Evolutionary conservation across 2,888 invertebrate genomes (phyloP).

Genomic region (Bombylius discolor): DNA sequence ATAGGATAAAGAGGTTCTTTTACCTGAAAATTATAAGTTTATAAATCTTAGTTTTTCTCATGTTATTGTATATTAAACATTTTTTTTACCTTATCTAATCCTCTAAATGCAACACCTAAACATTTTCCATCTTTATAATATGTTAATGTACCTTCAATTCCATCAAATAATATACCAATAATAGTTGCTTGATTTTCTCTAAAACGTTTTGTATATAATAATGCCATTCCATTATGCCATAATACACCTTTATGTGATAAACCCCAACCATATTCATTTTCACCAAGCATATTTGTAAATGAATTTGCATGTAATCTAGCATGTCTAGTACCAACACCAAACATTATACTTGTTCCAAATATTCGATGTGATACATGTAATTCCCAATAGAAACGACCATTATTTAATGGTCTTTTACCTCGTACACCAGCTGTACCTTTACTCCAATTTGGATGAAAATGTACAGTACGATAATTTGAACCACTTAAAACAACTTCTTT

Average conservation of each 20-base stretch:
- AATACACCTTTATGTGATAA: constrained; percentile 57
- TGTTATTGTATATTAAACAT: not conserved
- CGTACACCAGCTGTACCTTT: constrained; percentile 59
- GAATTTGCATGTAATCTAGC: constrained; percentile 50
- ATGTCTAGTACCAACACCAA: constrained; percentile 48
- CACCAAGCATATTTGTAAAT: constrained; percentile 58
- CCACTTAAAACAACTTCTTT: constrained; percentile 47
- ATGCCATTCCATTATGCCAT: constrained; percentile 52
- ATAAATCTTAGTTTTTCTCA: not conserved
- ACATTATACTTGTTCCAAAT: constrained; percentile 65
- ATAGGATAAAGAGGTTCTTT: constrained; percentile 53
- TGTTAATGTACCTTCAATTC: constrained; percentile 52
- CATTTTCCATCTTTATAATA: constrained; percentile 57
- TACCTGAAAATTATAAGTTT: constrained; percentile 22
- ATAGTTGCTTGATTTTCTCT: constrained; percentile 53
- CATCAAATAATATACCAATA: constrained; percentile 55
- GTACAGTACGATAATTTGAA: constrained; percentile 42
- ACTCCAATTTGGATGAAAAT: constrained; percentile 65
- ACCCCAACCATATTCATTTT: constrained; percentile 57
- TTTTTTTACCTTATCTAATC: constrained; percentile 40
- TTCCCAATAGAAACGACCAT: constrained; percentile 54
- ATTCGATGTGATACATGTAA: constrained; percentile 48
- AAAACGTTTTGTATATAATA: constrained; percentile 53
- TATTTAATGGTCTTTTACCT: constrained; percentile 51
- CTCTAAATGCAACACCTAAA: constrained; percentile 57